phyloP scores from a whole-genome alignment of 1,140 invertebrate genomes.

The Cryptotermes secundus region DNA sequence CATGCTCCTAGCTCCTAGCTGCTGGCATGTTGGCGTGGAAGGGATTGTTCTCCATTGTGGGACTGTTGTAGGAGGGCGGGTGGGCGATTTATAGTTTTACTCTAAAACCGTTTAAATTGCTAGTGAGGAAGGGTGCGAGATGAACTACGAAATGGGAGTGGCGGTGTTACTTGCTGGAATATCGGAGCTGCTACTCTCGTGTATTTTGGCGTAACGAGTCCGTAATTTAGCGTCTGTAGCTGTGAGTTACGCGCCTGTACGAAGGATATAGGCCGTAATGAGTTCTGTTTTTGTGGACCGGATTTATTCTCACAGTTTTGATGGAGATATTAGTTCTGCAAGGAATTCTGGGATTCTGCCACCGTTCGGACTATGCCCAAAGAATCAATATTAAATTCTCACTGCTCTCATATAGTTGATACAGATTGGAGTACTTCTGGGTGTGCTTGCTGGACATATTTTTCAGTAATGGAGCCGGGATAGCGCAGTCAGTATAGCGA shows the following conservation, averaged over 20 bases:
- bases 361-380: too few relatives aligned
- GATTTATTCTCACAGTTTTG: not conserved
- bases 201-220: constrained; percentile 23
- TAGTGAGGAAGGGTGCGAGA: not conserved
- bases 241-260: not conserved
- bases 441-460: too few relatives aligned
- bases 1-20: not conserved
- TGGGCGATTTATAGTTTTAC: constrained; percentile 1
- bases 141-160: too few relatives aligned
- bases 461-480: too few relatives aligned
- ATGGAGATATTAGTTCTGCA: not conserved
- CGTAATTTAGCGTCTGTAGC: constrained; percentile 19
- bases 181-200: constrained; percentile 13
- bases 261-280: not conserved
- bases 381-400: too few relatives aligned
- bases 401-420: too few relatives aligned
- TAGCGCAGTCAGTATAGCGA: too few relatives aligned
- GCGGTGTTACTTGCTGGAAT: not conserved
- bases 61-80: not conserved
- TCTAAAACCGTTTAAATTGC: constrained; percentile 20
- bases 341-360: not conserved
- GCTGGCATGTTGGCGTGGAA: not conserved
- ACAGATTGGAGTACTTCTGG: too few relatives aligned
- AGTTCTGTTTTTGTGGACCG: not conserved
- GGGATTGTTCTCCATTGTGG: not conserved